Evolutionary conservation across 2,113 vertebrate genomes (phyloP).

Genomic region (Telmatochromis sp.): DNA sequence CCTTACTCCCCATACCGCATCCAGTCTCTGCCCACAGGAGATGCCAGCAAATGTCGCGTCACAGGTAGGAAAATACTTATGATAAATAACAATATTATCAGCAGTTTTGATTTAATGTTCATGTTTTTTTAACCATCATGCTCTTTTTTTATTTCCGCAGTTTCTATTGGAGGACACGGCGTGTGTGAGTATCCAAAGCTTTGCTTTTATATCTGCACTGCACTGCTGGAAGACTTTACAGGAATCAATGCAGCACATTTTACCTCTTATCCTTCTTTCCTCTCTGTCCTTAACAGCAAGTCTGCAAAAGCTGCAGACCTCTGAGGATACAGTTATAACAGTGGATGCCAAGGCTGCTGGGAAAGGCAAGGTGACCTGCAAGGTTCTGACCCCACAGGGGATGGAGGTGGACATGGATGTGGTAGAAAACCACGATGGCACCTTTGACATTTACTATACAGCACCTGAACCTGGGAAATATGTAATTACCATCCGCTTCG

Average conservation of each 20-base stretch:
- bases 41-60: constrained; percentile 91
- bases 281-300: constrained; percentile 63
- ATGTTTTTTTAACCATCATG: background rate
- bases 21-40: constrained; percentile 84
- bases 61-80: constrained; percentile 73
- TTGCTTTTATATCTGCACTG: background rate
- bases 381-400: constrained; percentile 82
- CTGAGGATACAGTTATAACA: constrained; percentile 80
- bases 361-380: constrained; percentile 89
- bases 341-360: constrained; percentile 85
- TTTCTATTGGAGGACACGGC: constrained; percentile 90
- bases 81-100: background rate
- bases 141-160: constrained; percentile 62
- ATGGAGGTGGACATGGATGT: constrained; percentile 85
- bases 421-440: constrained; percentile 80
- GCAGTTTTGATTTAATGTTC: background rate
- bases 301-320: constrained; percentile 79
- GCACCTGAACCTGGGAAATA: constrained; percentile 89
- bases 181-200: constrained; percentile 75
- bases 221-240: background rate
- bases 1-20: constrained; percentile 89
- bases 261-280: background rate
- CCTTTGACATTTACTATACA: constrained; percentile 92
- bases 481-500: constrained; percentile 88
- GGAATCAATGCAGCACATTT: background rate